phyloP scores from a whole-genome alignment of 2,797 vertebrate genomes.

The Diplodus sargus region DNA sequence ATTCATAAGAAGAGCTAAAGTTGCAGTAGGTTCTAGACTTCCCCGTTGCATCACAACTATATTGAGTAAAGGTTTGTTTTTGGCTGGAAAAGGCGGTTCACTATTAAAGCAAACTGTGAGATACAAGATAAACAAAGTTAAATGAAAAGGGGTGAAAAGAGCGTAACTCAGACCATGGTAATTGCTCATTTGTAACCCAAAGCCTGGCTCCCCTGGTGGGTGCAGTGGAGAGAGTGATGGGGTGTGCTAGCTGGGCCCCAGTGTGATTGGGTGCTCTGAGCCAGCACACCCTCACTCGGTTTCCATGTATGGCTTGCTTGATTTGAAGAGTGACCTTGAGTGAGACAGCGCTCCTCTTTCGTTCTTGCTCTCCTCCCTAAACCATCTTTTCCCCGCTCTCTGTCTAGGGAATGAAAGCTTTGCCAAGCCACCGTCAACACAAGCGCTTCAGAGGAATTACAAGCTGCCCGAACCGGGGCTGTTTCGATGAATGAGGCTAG shows the following conservation, averaged over 20 bases:
- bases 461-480: conserved; percentile 57
- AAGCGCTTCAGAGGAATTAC: conserved; percentile 71
- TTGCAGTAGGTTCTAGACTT: conserved; percentile 14
- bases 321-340: conserved; percentile 81
- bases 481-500: conserved; percentile 65
- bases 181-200: conserved; percentile 78
- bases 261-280: conserved; percentile 70
- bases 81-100: conserved; percentile 48
- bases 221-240: conserved; percentile 67
- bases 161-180: conserved; percentile 62
- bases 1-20: conserved; percentile 30
- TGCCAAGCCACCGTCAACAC: conserved; percentile 74
- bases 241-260: conserved; percentile 57
- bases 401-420: conserved; percentile 56
- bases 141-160: conserved; percentile 64
- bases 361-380: conserved; percentile 54
- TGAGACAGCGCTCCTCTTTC: conserved; percentile 61
- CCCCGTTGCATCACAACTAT: conserved; percentile 29
- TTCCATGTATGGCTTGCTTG: conserved; percentile 70
- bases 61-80: conserved; percentile 61
- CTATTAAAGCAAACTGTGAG: conserved; percentile 64
- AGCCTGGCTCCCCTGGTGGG: conserved; percentile 65
- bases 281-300: conserved; percentile 68
- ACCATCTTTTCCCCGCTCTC: conserved; percentile 60
- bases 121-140: conserved; percentile 77